These are phyloP conservation scores for Abscondita cerata DNA, from an alignment of 2,888 invertebrate genomes.

Conservation along the genomic window DNA sequence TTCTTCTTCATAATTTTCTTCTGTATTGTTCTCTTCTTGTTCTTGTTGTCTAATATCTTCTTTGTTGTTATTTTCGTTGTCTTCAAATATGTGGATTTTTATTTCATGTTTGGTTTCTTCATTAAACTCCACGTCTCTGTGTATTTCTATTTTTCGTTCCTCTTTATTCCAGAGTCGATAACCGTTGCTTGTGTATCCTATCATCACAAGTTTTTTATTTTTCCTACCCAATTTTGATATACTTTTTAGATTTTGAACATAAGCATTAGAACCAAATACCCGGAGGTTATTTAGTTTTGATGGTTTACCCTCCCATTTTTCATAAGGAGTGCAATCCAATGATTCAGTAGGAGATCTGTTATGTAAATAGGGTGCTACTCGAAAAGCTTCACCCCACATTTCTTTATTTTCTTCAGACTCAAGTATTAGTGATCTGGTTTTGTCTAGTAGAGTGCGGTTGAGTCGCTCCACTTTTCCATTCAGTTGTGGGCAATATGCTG, in stretches of 20 bases:
- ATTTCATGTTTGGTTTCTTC: no score
- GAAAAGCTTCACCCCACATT: constrained; percentile 51
- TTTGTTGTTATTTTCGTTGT: no score
- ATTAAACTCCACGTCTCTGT: no score
- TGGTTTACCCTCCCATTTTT: no score
- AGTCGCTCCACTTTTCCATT: constrained; percentile 29
- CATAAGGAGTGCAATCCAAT: no score
- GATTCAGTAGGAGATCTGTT: no score
- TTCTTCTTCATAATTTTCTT: neutral
- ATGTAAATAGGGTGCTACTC: constrained; percentile 41
- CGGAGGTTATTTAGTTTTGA: neutral
- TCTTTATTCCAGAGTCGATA: neutral
- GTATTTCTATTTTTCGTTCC: neutral
- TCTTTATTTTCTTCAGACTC: constrained; percentile 40
- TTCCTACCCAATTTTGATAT: neutral
- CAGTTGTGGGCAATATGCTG: constrained; percentile 29
- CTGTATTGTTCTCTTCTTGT: neutral
- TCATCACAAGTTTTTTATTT: no score
- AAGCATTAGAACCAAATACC: neutral
- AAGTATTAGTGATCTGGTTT: constrained; percentile 25
- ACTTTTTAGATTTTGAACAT: no score
- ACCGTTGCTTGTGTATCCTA: no score
- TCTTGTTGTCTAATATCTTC: no score
- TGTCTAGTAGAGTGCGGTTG: constrained; percentile 22
- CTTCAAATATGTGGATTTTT: neutral